Evolutionary conservation across 2,797 vertebrate genomes (phyloP).

Genomic region (Craterocephalus amniculus): DNA sequence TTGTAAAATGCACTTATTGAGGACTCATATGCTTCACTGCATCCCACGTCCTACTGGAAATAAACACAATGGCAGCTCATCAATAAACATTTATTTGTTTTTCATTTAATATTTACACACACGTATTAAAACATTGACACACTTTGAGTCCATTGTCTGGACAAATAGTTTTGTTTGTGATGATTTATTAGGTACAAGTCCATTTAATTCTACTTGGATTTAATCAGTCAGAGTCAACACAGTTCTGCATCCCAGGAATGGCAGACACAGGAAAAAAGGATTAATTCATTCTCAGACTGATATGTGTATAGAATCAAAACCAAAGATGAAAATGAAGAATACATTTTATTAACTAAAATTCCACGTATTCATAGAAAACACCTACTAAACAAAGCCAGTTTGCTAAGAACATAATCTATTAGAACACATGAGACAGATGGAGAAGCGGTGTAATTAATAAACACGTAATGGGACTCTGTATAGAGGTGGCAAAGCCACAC

Average conservation of each 20-base stretch:
- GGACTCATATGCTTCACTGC: constrained; percentile 7
- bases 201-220: constrained; percentile 63
- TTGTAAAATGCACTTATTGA: constrained; percentile 10
- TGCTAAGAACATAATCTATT: constrained; percentile 26
- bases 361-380: constrained; percentile 54
- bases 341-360: constrained; percentile 54
- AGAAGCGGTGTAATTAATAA: constrained; percentile 5
- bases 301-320: constrained; percentile 49
- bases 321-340: constrained; percentile 57
- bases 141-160: constrained; percentile 52
- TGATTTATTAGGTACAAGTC: constrained; percentile 64
- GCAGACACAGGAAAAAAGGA: constrained; percentile 35
- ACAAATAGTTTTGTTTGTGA: constrained; percentile 36
- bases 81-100: constrained; percentile 90
- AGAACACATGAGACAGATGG: constrained; percentile 38
- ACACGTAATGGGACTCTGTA: constrained; percentile 19
- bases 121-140: constrained; percentile 86
- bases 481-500: constrained; percentile 27
- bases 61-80: constrained; percentile 66
- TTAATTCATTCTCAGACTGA: constrained; percentile 37
- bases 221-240: constrained; percentile 63
- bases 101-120: constrained; percentile 81
- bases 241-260: constrained; percentile 22
- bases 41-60: constrained; percentile 32
- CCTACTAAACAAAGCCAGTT: constrained; percentile 22